Evolutionary conservation across 1,140 invertebrate genomes (phyloP).

Genomic region (Zophobas atratus): DNA sequence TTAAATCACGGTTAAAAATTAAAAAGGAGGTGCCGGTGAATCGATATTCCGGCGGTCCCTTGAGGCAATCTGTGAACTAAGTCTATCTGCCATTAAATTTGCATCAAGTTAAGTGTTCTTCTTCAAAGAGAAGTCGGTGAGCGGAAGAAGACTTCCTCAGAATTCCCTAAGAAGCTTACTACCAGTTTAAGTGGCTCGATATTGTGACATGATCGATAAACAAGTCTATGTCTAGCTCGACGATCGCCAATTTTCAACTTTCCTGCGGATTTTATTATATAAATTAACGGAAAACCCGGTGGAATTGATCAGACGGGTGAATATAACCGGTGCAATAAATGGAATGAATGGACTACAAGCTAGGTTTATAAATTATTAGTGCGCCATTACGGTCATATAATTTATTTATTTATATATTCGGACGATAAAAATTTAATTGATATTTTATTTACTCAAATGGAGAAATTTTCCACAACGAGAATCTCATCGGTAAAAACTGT

Average conservation of each 20-base stretch:
- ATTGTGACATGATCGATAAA: conserved; percentile 65
- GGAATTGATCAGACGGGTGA: not conserved
- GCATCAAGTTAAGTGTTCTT: conserved; percentile 66
- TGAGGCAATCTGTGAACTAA: conserved; percentile 61
- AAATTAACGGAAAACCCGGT: conserved; percentile 24
- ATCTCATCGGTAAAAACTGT: conserved; percentile 21
- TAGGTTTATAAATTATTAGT: conserved; percentile 24
- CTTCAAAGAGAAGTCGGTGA: conserved; percentile 62
- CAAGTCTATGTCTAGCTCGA: conserved; percentile 48
- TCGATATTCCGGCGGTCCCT: conserved; percentile 58
- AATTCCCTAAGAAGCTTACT: conserved; percentile 66
- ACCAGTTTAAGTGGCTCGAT: conserved; percentile 64
- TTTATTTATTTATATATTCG: conserved; percentile 29
- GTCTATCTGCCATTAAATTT: conserved; percentile 66
- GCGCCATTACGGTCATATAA: conserved; percentile 5
- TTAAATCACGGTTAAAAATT: conserved; percentile 58
- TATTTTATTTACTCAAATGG: conserved; percentile 15
- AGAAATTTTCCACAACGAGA: not conserved
- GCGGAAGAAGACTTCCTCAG: conserved; percentile 64
- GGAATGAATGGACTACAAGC: not conserved
- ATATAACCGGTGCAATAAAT: conserved; percentile 1
- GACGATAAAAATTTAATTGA: conserved; percentile 33
- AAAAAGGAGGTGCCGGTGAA: conserved; percentile 51
- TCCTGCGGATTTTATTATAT: not conserved
- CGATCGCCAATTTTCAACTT: conserved; percentile 31